Evolutionary conservation across 2,113 vertebrate genomes (phyloP).

Genomic region (Pluvianellus socialis): DNA sequence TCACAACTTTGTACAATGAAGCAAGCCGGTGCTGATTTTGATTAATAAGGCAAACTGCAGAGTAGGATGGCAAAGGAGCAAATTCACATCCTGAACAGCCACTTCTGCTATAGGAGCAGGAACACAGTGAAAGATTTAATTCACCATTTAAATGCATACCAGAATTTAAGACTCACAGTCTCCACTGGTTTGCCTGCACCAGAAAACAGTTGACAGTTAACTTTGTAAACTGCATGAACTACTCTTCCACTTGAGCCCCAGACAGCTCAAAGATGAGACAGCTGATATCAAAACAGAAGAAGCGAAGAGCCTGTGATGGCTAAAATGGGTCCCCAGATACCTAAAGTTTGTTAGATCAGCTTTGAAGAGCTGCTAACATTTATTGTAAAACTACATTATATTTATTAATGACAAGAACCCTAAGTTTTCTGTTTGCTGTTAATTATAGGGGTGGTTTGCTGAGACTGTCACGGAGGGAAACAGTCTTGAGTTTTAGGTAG

Average conservation of each 20-base stretch:
- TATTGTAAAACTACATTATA: background rate
- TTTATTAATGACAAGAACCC: background rate
- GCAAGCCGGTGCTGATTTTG: background rate
- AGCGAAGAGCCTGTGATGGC: background rate
- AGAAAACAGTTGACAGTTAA: background rate
- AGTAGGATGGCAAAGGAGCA: background rate
- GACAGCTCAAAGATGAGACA: background rate
- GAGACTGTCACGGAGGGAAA: background rate
- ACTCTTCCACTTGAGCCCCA: background rate
- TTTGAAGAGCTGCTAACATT: background rate
- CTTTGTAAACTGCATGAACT: background rate
- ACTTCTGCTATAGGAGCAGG: background rate
- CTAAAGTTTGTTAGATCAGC: background rate
- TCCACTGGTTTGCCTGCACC: background rate
- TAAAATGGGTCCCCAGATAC: background rate
- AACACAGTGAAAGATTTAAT: background rate
- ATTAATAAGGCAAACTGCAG: background rate
- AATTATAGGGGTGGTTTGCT: background rate
- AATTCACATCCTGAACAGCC: background rate
- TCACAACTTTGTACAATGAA: background rate
- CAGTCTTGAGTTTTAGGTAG: background rate
- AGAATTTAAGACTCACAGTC: background rate
- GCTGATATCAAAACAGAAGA: background rate
- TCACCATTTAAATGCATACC: background rate
- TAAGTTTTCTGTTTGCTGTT: background rate